Conservation (phyloP, 2,888 invertebrate genomes). For the Ichneumon xanthorius region DNA sequence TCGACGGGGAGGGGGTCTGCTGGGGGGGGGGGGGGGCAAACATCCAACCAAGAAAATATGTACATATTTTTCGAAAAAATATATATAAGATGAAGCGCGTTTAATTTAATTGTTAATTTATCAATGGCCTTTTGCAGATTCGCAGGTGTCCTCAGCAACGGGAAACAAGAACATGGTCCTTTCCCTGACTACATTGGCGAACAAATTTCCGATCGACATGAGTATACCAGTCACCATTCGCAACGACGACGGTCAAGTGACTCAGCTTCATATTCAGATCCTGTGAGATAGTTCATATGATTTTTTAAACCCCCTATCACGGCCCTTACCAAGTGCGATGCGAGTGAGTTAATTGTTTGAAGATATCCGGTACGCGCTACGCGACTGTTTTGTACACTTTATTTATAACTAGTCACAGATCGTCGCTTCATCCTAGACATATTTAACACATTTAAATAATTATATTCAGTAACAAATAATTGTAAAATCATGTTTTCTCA, state of each 20-base stretch:
- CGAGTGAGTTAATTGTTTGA: neutral
- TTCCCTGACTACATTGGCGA: constrained; percentile 50
- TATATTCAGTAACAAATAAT: no score
- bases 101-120: no score
- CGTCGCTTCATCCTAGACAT: neutral
- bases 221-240: constrained; percentile 38
- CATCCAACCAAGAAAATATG: no score
- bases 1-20: no score
- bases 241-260: constrained; percentile 33
- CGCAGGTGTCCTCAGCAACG: constrained; percentile 66
- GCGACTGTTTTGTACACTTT: neutral
- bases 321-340: neutral
- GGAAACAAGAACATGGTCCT: constrained; percentile 68
- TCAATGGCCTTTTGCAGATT: constrained; percentile 73
- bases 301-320: neutral
- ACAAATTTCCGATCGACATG: constrained; percentile 49
- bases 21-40: no score
- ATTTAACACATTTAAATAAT: no score
- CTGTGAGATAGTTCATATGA: constrained; percentile 2
- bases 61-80: no score
- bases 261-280: constrained; percentile 24
- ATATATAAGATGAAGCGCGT: no score
- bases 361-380: neutral
- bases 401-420: neutral
- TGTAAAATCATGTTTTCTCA: no score